Percentiles rank a stretch among this genome's conserved stretches.
phyloP scores from a whole-genome alignment of 1,140 invertebrate genomes.

The Orchestia grillus region DNA sequence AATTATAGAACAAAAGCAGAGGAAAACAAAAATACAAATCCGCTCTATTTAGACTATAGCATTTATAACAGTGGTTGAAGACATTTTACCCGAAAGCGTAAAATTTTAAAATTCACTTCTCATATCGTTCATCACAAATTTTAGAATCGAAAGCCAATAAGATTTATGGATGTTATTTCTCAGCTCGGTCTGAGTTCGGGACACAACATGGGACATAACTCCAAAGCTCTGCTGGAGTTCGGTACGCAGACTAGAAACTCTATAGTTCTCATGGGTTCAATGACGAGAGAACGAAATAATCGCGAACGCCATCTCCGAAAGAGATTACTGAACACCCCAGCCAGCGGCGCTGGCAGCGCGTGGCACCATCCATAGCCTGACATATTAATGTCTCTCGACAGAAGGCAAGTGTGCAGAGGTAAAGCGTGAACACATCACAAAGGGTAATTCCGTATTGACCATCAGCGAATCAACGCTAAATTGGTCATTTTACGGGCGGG shows the following conservation, averaged over 20 bases:
- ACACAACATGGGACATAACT: not conserved
- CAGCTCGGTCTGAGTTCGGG: not conserved
- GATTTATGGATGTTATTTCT: not conserved
- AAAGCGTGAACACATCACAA: constrained; percentile 27
- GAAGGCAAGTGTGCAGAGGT: constrained; percentile 4
- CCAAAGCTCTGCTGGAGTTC: not conserved
- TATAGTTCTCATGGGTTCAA: not conserved
- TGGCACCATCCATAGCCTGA: not conserved
- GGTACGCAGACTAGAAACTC: not conserved
- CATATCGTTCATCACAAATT: not conserved
- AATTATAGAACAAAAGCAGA: not conserved
- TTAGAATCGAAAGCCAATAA: not conserved
- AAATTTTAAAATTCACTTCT: not conserved
- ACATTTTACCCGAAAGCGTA: not conserved
- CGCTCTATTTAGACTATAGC: not conserved
- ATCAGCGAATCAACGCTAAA: constrained; percentile 30
- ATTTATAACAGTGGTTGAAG: not conserved
- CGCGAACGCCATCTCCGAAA: not conserved
- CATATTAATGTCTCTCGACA: not conserved
- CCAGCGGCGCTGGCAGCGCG: not conserved
- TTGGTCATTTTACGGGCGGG: constrained; percentile 33
- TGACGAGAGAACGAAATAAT: not conserved
- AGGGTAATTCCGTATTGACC: constrained; percentile 38
- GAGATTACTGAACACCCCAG: not conserved
- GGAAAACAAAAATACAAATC: not conserved